phyloP scores from a whole-genome alignment of 2,113 vertebrate species.

The rat (Rattus norvegicus) region GRCr8 NC_086039.1:122229501-122230000 shows the following conservation, averaged over 20 bases:
- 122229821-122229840: no score
- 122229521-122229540: constrained; percentile 40
- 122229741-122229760: constrained; percentile 44
- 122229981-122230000: constrained; percentile 54
- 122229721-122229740: constrained; percentile 60
- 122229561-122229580: constrained; percentile 53
- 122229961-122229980: not conserved
- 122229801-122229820: no score
- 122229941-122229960: no score
- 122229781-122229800: not conserved
- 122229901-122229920: no score
- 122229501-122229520: constrained; percentile 1
- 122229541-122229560: constrained; percentile 49
- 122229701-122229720: constrained; percentile 45
- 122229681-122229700: constrained; percentile 19
- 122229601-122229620: constrained; percentile 17
- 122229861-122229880: no score
- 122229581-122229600: not conserved
- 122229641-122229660: constrained; percentile 26
- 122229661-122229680: constrained; percentile 43
- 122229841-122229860: no score
- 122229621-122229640: constrained; percentile 54
- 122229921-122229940: no score
- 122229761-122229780: constrained; percentile 35
- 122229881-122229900: no score